Base-by-base conservation (phyloP, 2,888 invertebrate species). In the Sepiola atlantica region DNA sequence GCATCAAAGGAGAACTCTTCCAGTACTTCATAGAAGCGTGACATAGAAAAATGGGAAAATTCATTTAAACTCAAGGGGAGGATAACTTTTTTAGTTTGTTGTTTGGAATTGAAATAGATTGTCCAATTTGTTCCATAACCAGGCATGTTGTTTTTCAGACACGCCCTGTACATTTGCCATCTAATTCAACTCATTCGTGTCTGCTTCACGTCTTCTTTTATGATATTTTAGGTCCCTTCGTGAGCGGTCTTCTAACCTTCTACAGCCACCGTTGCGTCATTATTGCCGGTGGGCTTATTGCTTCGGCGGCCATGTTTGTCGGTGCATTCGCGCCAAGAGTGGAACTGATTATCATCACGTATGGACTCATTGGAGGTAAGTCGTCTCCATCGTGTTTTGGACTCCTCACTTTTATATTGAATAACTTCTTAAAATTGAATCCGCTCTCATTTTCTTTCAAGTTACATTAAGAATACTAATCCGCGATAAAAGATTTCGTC, bases 361-460 rank as follows among this genome's bases (percentile, higher is more conserved):
- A 55, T 54, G 92, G 92, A 28, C n/a, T 92, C 35, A 92, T 92
- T 55, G 92, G 55, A n/a, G 92, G 92, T 92, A 92, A 54, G 45
- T 92, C 14, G n/a, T n/a, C 14, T n/a, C n/a, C n/a, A 77, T 32
- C n/a, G 14, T 77, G 24, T 61, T 14, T 0, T n/a, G 16, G 14
- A 45, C 45, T 20, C 20, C 6, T 57, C 3, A 57, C 24, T 57
- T 57, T 57, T 57, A 57, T 24, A 18, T 6, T 45, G 45, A 45
- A 45, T 45, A 45, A 45, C 45, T 45, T 45, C 45, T 45, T 45
- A 45, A 45, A 45, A 45, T 8, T 45, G 10, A 90, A 90, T 0
- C 90, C 90, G 28, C 6, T n/a, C 6, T 6, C 90, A 28, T 90
- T 90, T 24, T 14, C 90, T 28, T 90, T 14, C n/a, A 90, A 90